Conservation (phyloP, 53 echinoderm and acorn worm species). For the Crossaster papposus region DNA sequence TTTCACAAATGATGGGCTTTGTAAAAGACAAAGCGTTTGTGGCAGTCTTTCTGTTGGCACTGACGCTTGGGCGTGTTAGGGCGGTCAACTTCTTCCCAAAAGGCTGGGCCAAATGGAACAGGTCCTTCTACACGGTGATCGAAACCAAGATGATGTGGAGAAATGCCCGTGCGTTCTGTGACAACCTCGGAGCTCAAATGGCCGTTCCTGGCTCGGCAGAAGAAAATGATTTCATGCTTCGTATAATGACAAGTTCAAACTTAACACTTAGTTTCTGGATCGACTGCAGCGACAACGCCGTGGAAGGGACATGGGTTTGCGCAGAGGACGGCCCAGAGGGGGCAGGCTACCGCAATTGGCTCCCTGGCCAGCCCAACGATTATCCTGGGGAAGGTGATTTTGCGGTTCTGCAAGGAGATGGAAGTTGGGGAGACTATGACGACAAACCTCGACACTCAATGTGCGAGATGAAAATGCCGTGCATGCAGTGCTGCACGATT, state of each 20-base stretch:
- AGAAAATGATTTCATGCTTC: neutral
- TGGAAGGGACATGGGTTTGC: neutral
- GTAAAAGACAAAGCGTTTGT: neutral
- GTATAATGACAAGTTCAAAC: neutral
- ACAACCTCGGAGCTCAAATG: neutral
- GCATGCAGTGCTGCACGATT: conserved; percentile 9
- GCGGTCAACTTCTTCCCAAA: neutral
- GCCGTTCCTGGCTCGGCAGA: neutral
- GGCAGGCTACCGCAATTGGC: neutral
- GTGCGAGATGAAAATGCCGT: neutral
- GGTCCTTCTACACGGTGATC: neutral
- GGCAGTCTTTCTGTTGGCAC: neutral
- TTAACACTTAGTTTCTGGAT: neutral
- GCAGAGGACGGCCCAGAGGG: neutral
- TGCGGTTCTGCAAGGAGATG: neutral
- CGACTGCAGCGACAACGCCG: conserved; percentile 1
- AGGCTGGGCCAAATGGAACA: conserved; percentile 3
- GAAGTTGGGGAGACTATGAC: neutral
- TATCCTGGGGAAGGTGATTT: neutral
- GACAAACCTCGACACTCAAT: neutral
- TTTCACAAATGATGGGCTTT: neutral
- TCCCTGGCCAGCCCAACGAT: neutral
- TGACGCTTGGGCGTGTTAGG: neutral
- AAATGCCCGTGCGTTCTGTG: neutral
- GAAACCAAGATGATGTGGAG: neutral